Conservation (phyloP, 2,888 invertebrate species). For the Dicycla oo region DNA sequence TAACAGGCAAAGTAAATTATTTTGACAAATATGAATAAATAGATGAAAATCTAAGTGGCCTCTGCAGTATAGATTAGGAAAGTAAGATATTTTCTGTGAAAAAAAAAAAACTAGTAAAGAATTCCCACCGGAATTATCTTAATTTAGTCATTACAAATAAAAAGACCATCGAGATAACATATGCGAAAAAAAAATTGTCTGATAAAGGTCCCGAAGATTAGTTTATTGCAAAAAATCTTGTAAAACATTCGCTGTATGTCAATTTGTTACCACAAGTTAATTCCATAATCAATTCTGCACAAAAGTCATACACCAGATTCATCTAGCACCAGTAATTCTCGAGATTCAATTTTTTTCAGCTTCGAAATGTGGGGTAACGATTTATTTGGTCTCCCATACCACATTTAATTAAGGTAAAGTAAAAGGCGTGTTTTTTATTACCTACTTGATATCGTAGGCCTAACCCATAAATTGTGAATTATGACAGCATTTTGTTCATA, state of each 20-base stretch:
- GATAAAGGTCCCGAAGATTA: background rate
- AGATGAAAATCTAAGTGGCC: slow-evolving; percentile 3
- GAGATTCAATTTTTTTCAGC: background rate
- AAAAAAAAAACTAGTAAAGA: too few relatives aligned
- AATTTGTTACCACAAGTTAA: background rate
- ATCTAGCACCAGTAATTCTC: background rate
- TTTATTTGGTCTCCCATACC: background rate
- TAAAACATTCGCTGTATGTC: too few relatives aligned
- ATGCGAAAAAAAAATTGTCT: background rate
- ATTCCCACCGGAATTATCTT: background rate
- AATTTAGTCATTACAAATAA: background rate
- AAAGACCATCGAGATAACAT: background rate
- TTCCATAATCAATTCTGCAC: slow-evolving; percentile 8
- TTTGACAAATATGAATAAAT: slow-evolving; percentile 1
- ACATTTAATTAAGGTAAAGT: background rate
- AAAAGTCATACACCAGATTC: background rate
- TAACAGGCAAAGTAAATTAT: background rate
- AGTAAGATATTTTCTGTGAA: too few relatives aligned
- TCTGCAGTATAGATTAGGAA: background rate
- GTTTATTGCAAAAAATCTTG: background rate
- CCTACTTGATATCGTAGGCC: background rate
- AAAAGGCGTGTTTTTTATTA: background rate
- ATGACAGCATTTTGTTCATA: background rate
- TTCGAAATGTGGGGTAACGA: background rate
- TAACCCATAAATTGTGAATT: background rate